Conservation (phyloP, 2,888 invertebrate species). For the Melangyna quadrimaculata region DNA sequence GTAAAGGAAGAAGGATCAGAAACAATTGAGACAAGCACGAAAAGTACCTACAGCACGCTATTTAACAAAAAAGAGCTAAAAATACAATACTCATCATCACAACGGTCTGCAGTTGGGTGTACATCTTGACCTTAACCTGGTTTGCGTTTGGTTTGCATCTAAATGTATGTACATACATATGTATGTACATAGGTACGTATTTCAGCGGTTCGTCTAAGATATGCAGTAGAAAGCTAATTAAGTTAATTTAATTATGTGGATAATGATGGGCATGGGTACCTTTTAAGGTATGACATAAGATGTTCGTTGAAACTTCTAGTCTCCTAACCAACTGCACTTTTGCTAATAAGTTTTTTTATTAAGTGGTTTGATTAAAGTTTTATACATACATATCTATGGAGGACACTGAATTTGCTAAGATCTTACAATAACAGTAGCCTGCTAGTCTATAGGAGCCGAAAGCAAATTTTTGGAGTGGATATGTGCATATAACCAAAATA, state of each 20-base stretch:
- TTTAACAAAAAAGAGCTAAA: neutral
- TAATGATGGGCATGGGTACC: too few species aligned
- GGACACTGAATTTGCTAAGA: too few species aligned
- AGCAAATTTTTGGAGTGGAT: too few species aligned
- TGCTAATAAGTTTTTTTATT: too few species aligned
- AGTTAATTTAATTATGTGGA: neutral
- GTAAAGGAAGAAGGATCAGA: neutral
- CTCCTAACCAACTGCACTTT: neutral
- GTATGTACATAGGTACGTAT: too few species aligned
- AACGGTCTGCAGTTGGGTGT: neutral
- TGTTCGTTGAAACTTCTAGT: neutral
- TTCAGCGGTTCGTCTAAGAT: neutral
- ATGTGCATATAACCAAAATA: too few species aligned
- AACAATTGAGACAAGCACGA: neutral
- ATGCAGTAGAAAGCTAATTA: neutral
- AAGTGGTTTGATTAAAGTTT: too few species aligned
- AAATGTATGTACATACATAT: neutral
- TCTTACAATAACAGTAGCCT: too few species aligned
- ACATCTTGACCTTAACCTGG: constrained; percentile 2
- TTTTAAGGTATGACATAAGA: too few species aligned
- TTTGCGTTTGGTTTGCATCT: neutral
- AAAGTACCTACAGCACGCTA: constrained; percentile 1
- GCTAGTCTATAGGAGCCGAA: too few species aligned
- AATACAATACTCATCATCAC: neutral
- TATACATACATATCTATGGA: too few species aligned